Percentiles rank a stretch among this genome's conserved stretches.
phyloP scores from a whole-genome alignment of 2,888 invertebrate genomes.

The Plusia festucae region DNA sequence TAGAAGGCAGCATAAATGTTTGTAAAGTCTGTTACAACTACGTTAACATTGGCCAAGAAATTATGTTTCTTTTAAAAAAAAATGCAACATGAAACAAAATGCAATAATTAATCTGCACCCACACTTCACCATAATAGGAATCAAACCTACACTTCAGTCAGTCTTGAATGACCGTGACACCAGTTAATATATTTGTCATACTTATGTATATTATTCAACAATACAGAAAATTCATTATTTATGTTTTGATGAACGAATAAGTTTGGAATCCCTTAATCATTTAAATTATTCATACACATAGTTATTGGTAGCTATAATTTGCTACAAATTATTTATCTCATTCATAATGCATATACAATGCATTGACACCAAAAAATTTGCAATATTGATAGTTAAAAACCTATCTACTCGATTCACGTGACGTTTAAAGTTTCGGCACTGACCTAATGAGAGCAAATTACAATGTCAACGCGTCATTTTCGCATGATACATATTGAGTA shows the following conservation, averaged over 20 bases:
- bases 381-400: slow-evolving; percentile 22
- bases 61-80: too few relatives aligned
- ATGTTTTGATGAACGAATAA: too few relatives aligned
- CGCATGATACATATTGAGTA: slow-evolving; percentile 40
- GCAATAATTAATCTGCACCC: neutral
- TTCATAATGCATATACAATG: neutral
- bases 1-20: neutral
- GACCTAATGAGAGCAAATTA: slow-evolving; percentile 53
- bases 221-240: neutral
- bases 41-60: neutral
- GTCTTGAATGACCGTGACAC: neutral
- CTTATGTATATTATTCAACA: neutral
- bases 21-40: neutral
- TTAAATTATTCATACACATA: neutral
- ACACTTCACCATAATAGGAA: neutral
- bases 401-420: slow-evolving; percentile 26
- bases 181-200: neutral
- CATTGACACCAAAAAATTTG: slow-evolving; percentile 8
- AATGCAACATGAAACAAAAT: neutral
- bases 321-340: neutral
- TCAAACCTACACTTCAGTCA: neutral
- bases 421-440: slow-evolving; percentile 52
- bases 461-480: slow-evolving; percentile 56
- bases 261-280: too few relatives aligned
- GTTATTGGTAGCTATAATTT: neutral